Evolutionary conservation across 2,888 invertebrate genomes (phyloP).

Genomic region (Schizotus pectinicornis): DNA sequence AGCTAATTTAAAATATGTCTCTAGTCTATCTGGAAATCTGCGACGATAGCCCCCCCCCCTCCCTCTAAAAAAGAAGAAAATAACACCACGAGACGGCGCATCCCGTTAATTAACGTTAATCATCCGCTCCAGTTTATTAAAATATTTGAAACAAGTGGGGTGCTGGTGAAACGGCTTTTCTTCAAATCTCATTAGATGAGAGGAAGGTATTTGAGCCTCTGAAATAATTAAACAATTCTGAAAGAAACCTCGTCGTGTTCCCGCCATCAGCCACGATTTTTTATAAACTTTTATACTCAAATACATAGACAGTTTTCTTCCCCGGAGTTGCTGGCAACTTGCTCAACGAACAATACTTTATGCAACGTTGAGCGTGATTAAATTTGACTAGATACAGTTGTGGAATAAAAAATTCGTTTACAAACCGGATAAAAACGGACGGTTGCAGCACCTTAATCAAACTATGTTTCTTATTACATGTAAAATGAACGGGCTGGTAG

Average conservation of each 20-base stretch:
- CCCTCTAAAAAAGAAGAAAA: slow-evolving; percentile 14
- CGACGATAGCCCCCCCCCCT: background rate
- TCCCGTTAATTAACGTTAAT: slow-evolving; percentile 35
- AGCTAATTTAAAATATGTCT: no score
- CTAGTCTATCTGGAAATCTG: background rate
- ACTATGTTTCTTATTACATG: slow-evolving; percentile 14
- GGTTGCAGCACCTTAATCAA: slow-evolving; percentile 16
- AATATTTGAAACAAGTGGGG: slow-evolving; percentile 31
- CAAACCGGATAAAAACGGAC: background rate
- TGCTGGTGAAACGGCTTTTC: slow-evolving; percentile 27
- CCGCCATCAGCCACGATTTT: slow-evolving; percentile 7
- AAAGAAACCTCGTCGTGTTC: slow-evolving; percentile 26
- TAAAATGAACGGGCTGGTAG: no score
- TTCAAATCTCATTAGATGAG: slow-evolving; percentile 34
- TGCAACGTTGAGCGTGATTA: slow-evolving; percentile 35
- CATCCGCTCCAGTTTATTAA: slow-evolving; percentile 32
- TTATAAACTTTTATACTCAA: slow-evolving; percentile 20
- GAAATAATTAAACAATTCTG: slow-evolving; percentile 27
- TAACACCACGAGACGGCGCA: background rate
- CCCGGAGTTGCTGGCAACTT: slow-evolving; percentile 11
- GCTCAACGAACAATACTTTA: slow-evolving; percentile 29
- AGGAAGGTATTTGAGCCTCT: slow-evolving; percentile 24
- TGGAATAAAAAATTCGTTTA: slow-evolving; percentile 19
- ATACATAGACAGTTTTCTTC: slow-evolving; percentile 21
- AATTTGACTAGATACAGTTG: slow-evolving; percentile 31